These are phyloP conservation scores for Conomelus anceps DNA, from an alignment of 2,888 invertebrate genomes.

Conservation along the genomic window DNA sequence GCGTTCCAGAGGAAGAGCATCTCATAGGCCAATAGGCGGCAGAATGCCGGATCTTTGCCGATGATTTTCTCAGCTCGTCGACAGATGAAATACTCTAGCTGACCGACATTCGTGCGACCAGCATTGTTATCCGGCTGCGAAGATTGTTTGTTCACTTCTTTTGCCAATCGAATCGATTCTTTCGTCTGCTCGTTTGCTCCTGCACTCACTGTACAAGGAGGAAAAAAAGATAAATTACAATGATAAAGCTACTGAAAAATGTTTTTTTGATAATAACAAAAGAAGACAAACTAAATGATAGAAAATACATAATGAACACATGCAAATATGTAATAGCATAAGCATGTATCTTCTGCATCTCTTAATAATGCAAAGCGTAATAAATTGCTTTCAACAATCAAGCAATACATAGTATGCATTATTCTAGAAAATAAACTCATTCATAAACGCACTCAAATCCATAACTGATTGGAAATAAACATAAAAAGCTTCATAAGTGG, in stretches of 20 bases:
- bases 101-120: conserved; percentile 34
- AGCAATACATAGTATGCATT: background rate
- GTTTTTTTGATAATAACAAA: background rate
- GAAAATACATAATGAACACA: background rate
- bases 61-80: conserved; percentile 39
- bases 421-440: no score
- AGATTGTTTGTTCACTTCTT: conserved; percentile 12
- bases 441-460: no score
- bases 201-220: conserved; percentile 21
- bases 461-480: no score
- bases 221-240: background rate
- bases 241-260: background rate
- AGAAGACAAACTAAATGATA: background rate
- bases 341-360: background rate
- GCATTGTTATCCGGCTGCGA: background rate
- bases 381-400: background rate
- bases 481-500: no score
- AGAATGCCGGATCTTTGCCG: conserved; percentile 41
- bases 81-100: conserved; percentile 40
- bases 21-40: conserved; percentile 55
- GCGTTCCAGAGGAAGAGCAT: conserved; percentile 63
- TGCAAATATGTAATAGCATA: no score
- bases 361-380: background rate
- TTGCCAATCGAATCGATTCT: conserved; percentile 14
- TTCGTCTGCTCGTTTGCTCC: conserved; percentile 19